Evolutionary conservation across 2,888 invertebrate species (phyloP).

Genomic region (Apodemia hepburni): DNA sequence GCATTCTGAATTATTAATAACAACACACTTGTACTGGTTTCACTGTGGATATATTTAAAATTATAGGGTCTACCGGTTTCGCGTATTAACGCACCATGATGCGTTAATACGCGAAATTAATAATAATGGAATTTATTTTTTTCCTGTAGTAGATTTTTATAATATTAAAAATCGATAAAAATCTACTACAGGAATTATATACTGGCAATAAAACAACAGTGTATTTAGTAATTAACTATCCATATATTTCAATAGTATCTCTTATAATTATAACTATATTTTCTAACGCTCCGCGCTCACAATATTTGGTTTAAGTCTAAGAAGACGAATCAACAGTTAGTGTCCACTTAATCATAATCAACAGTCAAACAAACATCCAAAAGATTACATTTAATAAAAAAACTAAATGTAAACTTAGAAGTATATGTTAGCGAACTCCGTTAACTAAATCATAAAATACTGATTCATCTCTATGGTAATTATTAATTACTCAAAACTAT

Average conservation of each 20-base stretch:
- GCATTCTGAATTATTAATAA: no score
- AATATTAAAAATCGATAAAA: no score
- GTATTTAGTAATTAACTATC: constrained; percentile 64
- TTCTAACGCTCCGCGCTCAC: constrained; percentile 74
- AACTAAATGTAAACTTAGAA: constrained; percentile 68
- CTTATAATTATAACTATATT: constrained; percentile 70
- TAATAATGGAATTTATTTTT: no score
- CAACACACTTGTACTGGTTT: no score
- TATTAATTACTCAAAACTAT: constrained; percentile 51
- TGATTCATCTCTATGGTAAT: constrained; percentile 47
- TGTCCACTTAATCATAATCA: constrained; percentile 53
- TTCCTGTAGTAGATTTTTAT: no score
- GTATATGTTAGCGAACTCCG: constrained; percentile 46
- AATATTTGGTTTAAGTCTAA: constrained; percentile 78
- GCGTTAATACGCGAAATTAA: no score
- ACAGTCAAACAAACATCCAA: constrained; percentile 67
- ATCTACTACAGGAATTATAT: neutral
- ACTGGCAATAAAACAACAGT: constrained; percentile 40
- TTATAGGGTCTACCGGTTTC: no score
- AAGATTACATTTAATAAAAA: constrained; percentile 60
- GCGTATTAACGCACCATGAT: no score
- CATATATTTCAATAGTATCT: constrained; percentile 79
- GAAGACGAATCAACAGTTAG: constrained; percentile 72
- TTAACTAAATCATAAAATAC: constrained; percentile 55
- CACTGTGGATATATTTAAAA: no score